Base-by-base conservation (phyloP, 1,140 invertebrate species). In the Drosophila nigrodunni region DNA sequence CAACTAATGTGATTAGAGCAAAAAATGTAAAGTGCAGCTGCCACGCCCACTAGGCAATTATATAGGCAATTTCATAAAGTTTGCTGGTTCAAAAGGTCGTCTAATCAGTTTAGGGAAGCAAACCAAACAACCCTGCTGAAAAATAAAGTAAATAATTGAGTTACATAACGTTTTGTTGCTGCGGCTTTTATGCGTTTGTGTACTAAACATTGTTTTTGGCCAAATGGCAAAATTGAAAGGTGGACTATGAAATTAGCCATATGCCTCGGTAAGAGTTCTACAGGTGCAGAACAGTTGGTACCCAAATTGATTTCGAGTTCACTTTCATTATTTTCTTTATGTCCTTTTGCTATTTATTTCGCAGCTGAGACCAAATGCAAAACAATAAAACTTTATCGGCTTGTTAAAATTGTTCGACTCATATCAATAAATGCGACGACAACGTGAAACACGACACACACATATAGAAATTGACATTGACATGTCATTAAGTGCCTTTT, bases 321-420 rank as follows among this genome's bases (percentile, higher is more conserved):
- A 18, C 15, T 62, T 78, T 83, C 59, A 82, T 80, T 66, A 49
- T 21, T 54, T 68, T 68, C 61, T 37, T 77, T 83, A 87, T 89
- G 77, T 80, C 50, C 25, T 30, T 74, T 83, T 89, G 68, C 72
- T 66, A 80, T 87, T 87, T 80, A 77, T 74, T 64, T 70, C 3
- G 73, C 83, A 87, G 83, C 85, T 87, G 83, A 80, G 70, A 73
- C 25, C 55, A 70, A 74, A 74, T 68, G 62, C 62, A 65, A 49
- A 74, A 74, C 85, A 73, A 89, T 88, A 88, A 88, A 88, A 88
- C 47, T 88, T 89, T 89, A 88, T 88, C 85, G 83, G 74, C 74
- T 83, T 87, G 83, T 83, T 87, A 88, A 88, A 81, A 77, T 70
- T 70, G 83, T 77, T 41, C 60, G 46, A 61, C 66, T 67, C 80